Evolutionary conservation across 1,140 invertebrate genomes (phyloP), one percentile per base, ranked within the genome.

Genomic region (Lineus longissimus): DNA sequence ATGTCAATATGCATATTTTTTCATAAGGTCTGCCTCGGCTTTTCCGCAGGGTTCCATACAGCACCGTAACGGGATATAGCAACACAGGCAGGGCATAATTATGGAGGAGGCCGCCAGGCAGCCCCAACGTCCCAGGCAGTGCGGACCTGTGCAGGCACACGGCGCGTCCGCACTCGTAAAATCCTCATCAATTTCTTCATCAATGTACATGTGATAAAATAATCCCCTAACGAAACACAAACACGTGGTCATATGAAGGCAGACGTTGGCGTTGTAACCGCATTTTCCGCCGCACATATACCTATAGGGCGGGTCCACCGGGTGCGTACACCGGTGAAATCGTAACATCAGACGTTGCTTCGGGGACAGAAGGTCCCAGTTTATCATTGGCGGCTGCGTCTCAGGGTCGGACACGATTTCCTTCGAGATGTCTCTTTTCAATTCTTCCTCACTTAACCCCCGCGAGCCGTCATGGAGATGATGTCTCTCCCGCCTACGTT

Each of bases 181-280:
- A 11, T 73, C 70, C 1, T 55, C 59, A 29, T 82, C 86, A 47
- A 85, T 85, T 64, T 89, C 88, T 63, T 86, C 86, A 70, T 90
- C 89, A 73, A 89, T 87, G 64, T 88, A 88, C 81, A 92, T 95
- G 78, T 96, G 94, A 82, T 96, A 97, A 80, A 95, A 94, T 31
- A 93, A 77, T 45, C 89, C 92, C 78, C 95, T 93, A 69, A 93
- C 92, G 81, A 92, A 95, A 83, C 93, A 96, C 81, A 96, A 86
- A 78, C 94, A 96, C 63, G 91, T 91, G 58, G 88, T 88, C 78
- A 92, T 91, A 82, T 95, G 92, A 65, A 96, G 87, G 68, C 88
- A 86, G 63, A 90, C 88, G 77, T 94, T 90, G 55, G 91, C 90
- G 71, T 91, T 93, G 82, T 92, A 90, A 71, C 91, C 86, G 15